Conservation (phyloP, 53 echinoderm and acorn worm species). For the Echinometra lucunter region DNA sequence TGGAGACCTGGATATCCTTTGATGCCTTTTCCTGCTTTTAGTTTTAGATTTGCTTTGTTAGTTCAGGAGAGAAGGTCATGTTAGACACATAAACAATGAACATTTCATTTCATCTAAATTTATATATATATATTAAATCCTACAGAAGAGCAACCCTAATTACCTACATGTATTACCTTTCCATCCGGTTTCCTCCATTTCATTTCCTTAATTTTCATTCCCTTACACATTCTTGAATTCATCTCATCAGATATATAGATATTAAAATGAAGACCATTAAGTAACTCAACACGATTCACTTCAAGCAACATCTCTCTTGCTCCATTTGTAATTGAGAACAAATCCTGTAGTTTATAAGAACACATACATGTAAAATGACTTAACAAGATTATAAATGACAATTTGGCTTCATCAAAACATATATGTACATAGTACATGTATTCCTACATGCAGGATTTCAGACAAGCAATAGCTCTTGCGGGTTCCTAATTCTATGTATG, state of each 20-base stretch:
- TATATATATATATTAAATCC: no score
- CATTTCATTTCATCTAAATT: background rate
- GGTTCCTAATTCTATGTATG: no score
- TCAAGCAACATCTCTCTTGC: slow-evolving; percentile 11
- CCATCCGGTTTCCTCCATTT: background rate
- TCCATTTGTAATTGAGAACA: background rate
- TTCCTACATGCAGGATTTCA: background rate
- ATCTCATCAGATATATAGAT: background rate
- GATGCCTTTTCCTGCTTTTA: slow-evolving; percentile 70
- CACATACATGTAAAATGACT: background rate
- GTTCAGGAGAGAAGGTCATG: slow-evolving; percentile 62
- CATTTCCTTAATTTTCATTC: background rate
- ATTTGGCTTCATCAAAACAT: no score
- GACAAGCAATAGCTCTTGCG: no score
- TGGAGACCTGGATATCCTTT: slow-evolving; percentile 61
- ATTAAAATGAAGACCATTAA: slow-evolving; percentile 1
- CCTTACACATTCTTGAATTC: background rate
- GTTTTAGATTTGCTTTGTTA: slow-evolving; percentile 71
- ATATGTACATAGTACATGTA: no score
- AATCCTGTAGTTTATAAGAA: background rate
- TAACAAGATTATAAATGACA: no score
- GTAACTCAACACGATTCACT: slow-evolving; percentile 5
- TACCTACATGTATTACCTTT: background rate
- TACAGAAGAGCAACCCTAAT: no score
- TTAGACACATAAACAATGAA: slow-evolving; percentile 50